Evolutionary conservation across 2,113 vertebrate species (phyloP), one percentile per base, ranked within the genome.

Genomic region (Bathybates hornii): DNA sequence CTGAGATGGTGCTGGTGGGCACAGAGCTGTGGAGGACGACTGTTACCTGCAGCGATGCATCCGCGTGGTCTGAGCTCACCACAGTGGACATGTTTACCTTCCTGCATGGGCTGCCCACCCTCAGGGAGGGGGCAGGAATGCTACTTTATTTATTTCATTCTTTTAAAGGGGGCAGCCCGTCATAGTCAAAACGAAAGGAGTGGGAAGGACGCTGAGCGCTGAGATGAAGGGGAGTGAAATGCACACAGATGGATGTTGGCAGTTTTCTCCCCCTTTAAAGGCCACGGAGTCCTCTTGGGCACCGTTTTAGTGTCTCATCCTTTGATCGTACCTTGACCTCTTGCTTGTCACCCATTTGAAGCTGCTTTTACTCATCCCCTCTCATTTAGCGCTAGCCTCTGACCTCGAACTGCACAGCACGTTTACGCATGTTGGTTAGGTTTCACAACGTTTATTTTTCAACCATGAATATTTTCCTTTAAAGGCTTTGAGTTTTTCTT

Each of bases 51-150:
- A 95, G 95, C 95, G 29, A 93, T 86, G 91, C 93, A 87, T 96
- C 94, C 87, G 83, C 68, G 29, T 91, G 89, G 87, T 94, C 93
- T 95, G 93, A 93, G 93, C 93, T 96, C 92, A 94, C 93, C 88
- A 92, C 90, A 88, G 93, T 93, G 92, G 95, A 96, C 95, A 96
- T 96, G 95, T 97, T 96, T 96, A 96, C 95, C 96, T 96, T 95
- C 91, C 93, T 91, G 85, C 92, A 87, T 89, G 80, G 89, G 92
- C 93, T 93, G 86, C 48, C 91, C 83, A 76, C 91, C 95, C 95
- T 92, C 81, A 4, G 92, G 95, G 88, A 80, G 86, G 61, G 50
- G 61, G 71, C 83, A 80, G 89, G 87, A 68, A 83, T 85, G 53
- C 52, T 78, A 36, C 43, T 83, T 90, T 82, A 66, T 93, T 95